A percentile compares a stretch with the other conserved stretches of the same genome.
phyloP scores from a whole-genome alignment of 2,797 vertebrate genomes.

The Diplodus puntazzo region DNA sequence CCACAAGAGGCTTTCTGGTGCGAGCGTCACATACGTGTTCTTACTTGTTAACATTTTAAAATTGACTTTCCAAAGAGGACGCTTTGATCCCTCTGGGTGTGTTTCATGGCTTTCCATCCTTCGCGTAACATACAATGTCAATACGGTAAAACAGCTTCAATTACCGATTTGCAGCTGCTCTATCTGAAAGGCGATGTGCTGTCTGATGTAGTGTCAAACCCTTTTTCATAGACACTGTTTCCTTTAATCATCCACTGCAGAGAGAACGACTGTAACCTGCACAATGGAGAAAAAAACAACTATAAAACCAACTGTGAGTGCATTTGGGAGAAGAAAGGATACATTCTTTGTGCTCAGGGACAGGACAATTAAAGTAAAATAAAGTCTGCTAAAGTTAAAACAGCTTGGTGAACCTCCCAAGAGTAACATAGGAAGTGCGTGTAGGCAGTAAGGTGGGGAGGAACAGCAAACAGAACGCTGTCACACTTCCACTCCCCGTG shows the following conservation, averaged over 20 bases:
- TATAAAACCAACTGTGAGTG: constrained; percentile 70
- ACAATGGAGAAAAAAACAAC: constrained; percentile 52
- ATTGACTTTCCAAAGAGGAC: constrained; percentile 7
- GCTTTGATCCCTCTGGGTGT: constrained; percentile 9
- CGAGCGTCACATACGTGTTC: constrained; percentile 7
- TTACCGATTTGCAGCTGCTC: constrained; percentile 37
- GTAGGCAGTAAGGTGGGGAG: constrained; percentile 76
- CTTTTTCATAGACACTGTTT: constrained; percentile 47
- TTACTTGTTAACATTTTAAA: constrained; percentile 33
- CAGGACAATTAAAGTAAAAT: constrained; percentile 84
- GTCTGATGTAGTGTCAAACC: constrained; percentile 49
- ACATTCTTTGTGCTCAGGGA: constrained; percentile 69
- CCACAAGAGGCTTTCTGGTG: constrained; percentile 11
- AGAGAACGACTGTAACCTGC: constrained; percentile 45
- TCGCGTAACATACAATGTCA: constrained; percentile 8
- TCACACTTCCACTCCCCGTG: constrained; percentile 76
- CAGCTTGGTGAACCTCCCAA: constrained; percentile 71
- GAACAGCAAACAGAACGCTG: constrained; percentile 78
- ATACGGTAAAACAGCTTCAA: constrained; percentile 36
- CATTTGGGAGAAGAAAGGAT: constrained; percentile 71
- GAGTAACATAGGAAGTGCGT: constrained; percentile 72
- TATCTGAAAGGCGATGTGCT: constrained; percentile 45
- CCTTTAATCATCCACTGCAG: constrained; percentile 67
- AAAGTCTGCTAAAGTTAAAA: constrained; percentile 81
- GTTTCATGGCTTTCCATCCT: constrained; percentile 23